Base-by-base conservation (phyloP, 2,797 vertebrate species). In the Neostethus bicornis region DNA sequence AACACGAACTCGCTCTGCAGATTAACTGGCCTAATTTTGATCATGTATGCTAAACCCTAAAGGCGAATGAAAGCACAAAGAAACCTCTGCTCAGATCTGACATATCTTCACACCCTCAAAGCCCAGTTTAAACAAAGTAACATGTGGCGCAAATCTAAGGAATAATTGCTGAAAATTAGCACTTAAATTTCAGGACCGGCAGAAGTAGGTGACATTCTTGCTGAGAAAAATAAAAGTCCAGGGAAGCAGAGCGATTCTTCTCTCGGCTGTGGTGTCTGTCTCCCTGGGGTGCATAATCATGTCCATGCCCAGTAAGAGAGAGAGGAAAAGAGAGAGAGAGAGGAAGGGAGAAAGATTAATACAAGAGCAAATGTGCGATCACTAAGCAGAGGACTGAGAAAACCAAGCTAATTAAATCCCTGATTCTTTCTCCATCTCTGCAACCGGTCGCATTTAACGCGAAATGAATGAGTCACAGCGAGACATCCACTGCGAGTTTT, bases 401-500 rank as follows among this genome's bases (percentile, higher is more conserved):
- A 71, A 63, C 60, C 42, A 69, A 75, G 79, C 79, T 86, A 80
- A 89, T 87, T 84, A 85, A 75, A 81, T 70, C 75, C 48, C 7
- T 6, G 16, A 20, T 54, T 79, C 67, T 74, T 29, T 56, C 51
- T 73, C 46, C 16, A 54, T 76, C 77, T 59, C 78, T 42, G 70
- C 83, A 61, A 77, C 61, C 78, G 64, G 62, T 80, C 85, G 73
- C 70, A 57, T 79, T 75, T 70, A 75, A 51, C 70, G 66, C 65
- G 70, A 80, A 85, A 80, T 67, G 80, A 86, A 88, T 89, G 89
- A 89, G 80, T 91, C 86, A 88, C 79, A 80, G 80, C 58, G 63
- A 86, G 79, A 78, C 75, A 81, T 81, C 75, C 83, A 69, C 79
- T 70, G 75, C 65, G 71, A 84, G 73, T 85, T 87, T 79, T 72